phyloP scores from a whole-genome alignment of 2,113 vertebrate species.

The Odobenus rosmarus region DNA sequence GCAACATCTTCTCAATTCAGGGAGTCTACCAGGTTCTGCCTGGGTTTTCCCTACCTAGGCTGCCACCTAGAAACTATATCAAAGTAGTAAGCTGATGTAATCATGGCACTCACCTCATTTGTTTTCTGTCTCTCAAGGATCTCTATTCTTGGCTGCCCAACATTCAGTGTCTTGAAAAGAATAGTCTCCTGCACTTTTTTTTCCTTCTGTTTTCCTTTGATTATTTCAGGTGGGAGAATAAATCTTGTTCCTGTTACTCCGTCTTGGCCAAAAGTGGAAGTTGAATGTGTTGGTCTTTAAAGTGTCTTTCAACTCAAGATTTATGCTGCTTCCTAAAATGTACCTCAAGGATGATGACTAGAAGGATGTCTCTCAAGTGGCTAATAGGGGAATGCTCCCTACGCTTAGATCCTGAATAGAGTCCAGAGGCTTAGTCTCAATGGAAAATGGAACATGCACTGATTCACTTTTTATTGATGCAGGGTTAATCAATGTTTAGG shows the following conservation, averaged over 20 bases:
- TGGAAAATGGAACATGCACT: neutral
- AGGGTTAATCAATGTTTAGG: neutral
- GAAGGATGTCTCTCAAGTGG: neutral
- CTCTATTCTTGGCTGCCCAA: neutral
- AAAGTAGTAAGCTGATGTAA: neutral
- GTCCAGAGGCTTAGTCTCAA: neutral
- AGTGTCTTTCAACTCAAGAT: neutral
- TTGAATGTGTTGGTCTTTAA: neutral
- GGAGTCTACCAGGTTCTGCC: neutral
- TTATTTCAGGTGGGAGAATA: neutral
- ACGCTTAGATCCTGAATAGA: neutral
- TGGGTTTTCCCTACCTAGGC: neutral
- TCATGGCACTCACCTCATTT: neutral
- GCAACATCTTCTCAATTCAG: neutral
- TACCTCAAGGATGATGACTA: neutral
- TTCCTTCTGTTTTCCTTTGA: neutral
- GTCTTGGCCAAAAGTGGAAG: neutral
- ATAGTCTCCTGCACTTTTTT: neutral
- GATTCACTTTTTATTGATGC: neutral
- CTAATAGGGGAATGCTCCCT: neutral
- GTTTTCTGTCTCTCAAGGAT: neutral
- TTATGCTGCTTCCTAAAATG: neutral
- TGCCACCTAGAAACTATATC: neutral
- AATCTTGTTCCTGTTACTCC: neutral
- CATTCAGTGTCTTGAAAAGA: neutral